A percentile compares a stretch with the other conserved stretches of the same genome.
Conservation (phyloP, 2,888 invertebrate species). For the Deilephila elpenor region DNA sequence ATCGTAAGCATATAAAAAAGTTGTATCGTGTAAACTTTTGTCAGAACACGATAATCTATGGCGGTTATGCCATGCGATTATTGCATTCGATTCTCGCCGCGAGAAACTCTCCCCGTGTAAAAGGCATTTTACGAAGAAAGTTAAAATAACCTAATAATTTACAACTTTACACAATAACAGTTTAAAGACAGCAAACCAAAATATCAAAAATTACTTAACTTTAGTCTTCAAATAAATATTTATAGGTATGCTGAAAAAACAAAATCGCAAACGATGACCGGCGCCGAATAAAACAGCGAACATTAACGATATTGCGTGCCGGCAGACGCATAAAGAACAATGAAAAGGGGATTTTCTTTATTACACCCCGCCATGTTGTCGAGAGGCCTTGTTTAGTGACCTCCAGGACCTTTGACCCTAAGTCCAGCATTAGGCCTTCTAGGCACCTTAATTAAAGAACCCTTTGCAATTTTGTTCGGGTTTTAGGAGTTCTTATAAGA, state of each 20-base stretch:
- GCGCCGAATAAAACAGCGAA: conserved; percentile 35
- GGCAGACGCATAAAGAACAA: conserved; percentile 73
- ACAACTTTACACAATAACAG: no score
- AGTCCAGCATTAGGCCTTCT: conserved; percentile 12
- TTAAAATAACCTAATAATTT: no score
- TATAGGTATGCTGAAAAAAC: not conserved
- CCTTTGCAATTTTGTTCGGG: conserved; percentile 1
- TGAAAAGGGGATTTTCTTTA: conserved; percentile 71
- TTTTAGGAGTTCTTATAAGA: conserved; percentile 4
- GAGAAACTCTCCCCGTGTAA: no score
- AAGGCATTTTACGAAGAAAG: no score
- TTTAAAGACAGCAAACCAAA: no score
- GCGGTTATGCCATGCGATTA: no score
- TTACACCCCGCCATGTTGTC: conserved; percentile 44
- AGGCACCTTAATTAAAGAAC: conserved; percentile 20
- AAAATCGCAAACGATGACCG: conserved; percentile 38
- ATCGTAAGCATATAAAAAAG: no score
- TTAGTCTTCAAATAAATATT: not conserved
- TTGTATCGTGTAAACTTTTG: no score
- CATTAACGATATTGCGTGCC: conserved; percentile 66
- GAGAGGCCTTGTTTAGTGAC: conserved; percentile 43
- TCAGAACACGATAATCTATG: no score
- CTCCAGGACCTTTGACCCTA: conserved; percentile 25
- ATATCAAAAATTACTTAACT: not conserved
- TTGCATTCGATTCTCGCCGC: no score